phyloP scores from a whole-genome alignment of 2,888 invertebrate genomes.

The Alloplasta piceator region DNA sequence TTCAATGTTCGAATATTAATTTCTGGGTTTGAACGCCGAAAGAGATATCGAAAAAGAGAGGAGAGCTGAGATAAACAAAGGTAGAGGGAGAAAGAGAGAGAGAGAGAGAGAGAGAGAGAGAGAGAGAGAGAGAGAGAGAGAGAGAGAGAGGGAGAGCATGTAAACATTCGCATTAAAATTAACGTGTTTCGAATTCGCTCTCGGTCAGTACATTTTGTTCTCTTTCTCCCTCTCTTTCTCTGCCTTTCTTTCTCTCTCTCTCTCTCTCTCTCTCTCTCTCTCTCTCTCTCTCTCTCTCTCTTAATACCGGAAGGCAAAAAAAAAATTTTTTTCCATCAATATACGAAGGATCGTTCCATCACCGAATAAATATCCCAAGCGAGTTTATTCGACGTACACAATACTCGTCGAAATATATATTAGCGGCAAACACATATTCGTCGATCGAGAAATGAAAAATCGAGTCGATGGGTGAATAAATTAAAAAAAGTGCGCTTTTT shows the following conservation, averaged over 20 bases:
- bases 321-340: not conserved
- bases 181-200: slow-evolving; percentile 17
- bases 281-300: slow-evolving; percentile 5
- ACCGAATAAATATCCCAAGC: not conserved
- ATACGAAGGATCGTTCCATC: slow-evolving; percentile 3
- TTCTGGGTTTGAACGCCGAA: too few species aligned
- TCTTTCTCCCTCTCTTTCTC: not conserved
- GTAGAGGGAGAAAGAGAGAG: not conserved
- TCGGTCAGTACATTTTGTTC: not conserved
- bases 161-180: slow-evolving; percentile 45
- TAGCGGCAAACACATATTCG: slow-evolving; percentile 9
- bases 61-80: slow-evolving; percentile 43
- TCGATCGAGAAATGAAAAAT: slow-evolving; percentile 21
- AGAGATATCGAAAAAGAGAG: slow-evolving; percentile 10
- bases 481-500: not conserved
- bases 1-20: too few species aligned
- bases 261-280: not conserved
- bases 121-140: slow-evolving; percentile 20
- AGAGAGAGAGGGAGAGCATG: slow-evolving; percentile 49
- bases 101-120: slow-evolving; percentile 24
- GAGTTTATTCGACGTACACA: not conserved
- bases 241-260: too few species aligned
- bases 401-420: slow-evolving; percentile 8
- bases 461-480: not conserved
- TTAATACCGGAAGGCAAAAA: slow-evolving; percentile 10